Base-by-base conservation (phyloP, 2,888 invertebrate genomes). In the Harpagoxenus sublaevis region DNA sequence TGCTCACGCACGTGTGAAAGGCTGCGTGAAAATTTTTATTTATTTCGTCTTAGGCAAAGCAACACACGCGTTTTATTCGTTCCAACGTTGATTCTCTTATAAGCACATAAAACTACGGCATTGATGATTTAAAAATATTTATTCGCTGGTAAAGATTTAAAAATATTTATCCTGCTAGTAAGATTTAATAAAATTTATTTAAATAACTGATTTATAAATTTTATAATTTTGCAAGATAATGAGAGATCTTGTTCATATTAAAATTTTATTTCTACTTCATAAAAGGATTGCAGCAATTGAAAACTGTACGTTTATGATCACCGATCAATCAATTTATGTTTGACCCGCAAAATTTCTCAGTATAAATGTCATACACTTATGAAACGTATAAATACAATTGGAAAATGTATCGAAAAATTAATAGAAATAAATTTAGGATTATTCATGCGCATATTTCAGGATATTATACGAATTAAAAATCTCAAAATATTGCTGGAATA, bases 1-100 rank as follows among this genome's bases (percentile, higher is more conserved):
- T 91, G 88, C 87, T 82, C 87, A 89, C 88, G 84, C 89, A 87
- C 87, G 84, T 81, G 86, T 82, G 83, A 85, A 84, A 82, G 79
- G 73, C 74, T 84, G 88, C 89, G 89, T 86, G 87, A 89, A 89
- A 89, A 90, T 89, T 87, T 87, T 79, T 87, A 92, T 92, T 90
- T 91, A 89, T 91, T 91, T 90, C 85, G 55, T 84, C 66, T 55
- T 39, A 18, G n/a, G 39, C 48, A 48, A 60, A 57, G 63, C 71
- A 70, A 62, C 73, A 60, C 83, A 84, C 65, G 51, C 53, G 39
- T 65, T 73, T 82, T 28, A 55, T 68, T 45, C 28, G 28, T 60
- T 83, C 5, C 8, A 35, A 60, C 31, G 35, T 42, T 35, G 39
- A 2, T 53, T 42, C 31, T 45, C 48, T 79, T 57, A 60, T 45